Conservation (phyloP, 1,140 invertebrate species). For the Teleogryllus occipitalis region DNA sequence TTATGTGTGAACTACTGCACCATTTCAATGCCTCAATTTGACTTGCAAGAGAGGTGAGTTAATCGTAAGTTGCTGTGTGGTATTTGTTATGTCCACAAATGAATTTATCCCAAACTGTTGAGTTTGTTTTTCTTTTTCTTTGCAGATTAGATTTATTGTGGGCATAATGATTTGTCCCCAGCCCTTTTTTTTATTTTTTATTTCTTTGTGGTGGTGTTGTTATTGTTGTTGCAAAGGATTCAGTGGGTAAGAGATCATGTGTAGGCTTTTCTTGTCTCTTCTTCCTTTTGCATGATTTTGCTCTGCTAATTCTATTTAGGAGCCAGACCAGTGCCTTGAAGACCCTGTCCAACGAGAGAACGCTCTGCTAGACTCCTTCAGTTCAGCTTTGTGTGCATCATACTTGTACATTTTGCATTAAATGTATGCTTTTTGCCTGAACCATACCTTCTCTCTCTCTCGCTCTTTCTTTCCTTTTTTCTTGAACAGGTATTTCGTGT, state of each 20-base stretch:
- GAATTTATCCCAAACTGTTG: too few relatives aligned
- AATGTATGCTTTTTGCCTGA: not conserved
- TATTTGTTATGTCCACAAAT: too few relatives aligned
- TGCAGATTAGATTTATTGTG: not conserved
- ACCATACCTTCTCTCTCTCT: not conserved
- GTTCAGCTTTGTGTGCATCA: not conserved
- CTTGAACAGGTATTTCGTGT: not conserved
- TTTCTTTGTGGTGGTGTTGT: not conserved
- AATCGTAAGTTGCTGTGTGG: not conserved
- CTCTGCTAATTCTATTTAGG: not conserved
- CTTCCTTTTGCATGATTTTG: not conserved
- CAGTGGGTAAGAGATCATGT: not conserved
- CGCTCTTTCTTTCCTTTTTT: too few relatives aligned
- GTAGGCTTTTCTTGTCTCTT: not conserved
- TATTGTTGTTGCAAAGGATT: not conserved
- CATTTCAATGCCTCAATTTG: not conserved
- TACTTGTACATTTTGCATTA: not conserved
- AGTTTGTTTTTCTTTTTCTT: not conserved
- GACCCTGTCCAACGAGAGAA: not conserved
- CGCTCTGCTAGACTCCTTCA: not conserved
- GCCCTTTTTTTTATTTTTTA: not conserved
- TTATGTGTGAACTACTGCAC: not conserved
- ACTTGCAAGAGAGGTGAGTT: not conserved
- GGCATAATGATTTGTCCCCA: too few relatives aligned
- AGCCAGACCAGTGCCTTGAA: not conserved